Evolutionary conservation across 1,140 invertebrate species (phyloP).

Genomic region (Drosophila pruinosa): DNA sequence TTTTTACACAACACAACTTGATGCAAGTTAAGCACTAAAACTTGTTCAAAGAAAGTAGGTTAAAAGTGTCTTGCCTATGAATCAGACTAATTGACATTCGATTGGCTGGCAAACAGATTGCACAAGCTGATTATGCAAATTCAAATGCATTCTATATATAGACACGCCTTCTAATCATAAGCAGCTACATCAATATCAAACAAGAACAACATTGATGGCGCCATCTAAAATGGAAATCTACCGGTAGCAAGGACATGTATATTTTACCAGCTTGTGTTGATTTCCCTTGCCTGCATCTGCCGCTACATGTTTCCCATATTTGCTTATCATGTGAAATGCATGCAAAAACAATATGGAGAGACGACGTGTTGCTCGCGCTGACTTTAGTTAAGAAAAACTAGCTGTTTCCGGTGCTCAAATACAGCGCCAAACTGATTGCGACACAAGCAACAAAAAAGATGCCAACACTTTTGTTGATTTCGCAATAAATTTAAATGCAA

Average conservation of each 20-base stretch:
- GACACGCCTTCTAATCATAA: constrained; percentile 59
- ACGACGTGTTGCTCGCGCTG: constrained; percentile 60
- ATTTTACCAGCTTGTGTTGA: constrained; percentile 71
- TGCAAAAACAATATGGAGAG: constrained; percentile 57
- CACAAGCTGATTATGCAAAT: constrained; percentile 6
- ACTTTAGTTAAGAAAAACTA: constrained; percentile 64
- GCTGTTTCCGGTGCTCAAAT: constrained; percentile 75
- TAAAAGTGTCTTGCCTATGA: constrained; percentile 50
- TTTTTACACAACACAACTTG: constrained; percentile 35
- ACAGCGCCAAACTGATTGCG: constrained; percentile 64
- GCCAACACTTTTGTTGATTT: constrained; percentile 41
- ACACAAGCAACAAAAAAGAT: constrained; percentile 25
- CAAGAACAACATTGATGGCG: constrained; percentile 27
- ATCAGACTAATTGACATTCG: constrained; percentile 70
- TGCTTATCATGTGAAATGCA: constrained; percentile 73
- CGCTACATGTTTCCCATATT: constrained; percentile 52
- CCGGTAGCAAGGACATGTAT: constrained; percentile 74
- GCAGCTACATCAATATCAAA: constrained; percentile 46
- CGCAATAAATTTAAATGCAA: constrained; percentile 67
- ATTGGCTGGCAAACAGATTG: constrained; percentile 51
- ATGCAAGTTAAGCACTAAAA: constrained; percentile 57
- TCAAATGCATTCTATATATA: neutral
- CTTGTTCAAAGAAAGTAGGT: constrained; percentile 26
- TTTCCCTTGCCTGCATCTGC: constrained; percentile 35
- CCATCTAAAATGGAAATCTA: constrained; percentile 78